Percentiles rank a stretch among this genome's conserved stretches.
These are phyloP conservation scores for Caenorhabditis angaria DNA, from an alignment of 2,888 invertebrate genomes.

Conservation along the genomic window DNA sequence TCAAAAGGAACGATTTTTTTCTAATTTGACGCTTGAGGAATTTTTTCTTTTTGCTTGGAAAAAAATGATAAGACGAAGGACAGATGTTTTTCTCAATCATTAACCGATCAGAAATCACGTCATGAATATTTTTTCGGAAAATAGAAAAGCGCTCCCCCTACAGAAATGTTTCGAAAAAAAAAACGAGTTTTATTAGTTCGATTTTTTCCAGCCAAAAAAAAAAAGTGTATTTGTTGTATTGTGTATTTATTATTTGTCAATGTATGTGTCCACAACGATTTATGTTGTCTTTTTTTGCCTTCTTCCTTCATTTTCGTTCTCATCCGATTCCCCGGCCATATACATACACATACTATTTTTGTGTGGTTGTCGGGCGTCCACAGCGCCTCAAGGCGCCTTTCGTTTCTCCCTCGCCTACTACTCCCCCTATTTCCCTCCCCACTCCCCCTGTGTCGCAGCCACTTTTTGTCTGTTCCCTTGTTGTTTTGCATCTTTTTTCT, in stretches of 20 bases:
- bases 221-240: background rate
- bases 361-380: constrained; percentile 4
- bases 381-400: constrained; percentile 4
- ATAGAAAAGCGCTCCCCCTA: too few species aligned
- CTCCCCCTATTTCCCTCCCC: too few species aligned
- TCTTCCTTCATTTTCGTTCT: too few species aligned
- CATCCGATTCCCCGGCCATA: background rate
- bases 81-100: too few species aligned
- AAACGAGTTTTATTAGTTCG: too few species aligned
- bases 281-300: background rate
- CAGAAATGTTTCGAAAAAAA: too few species aligned
- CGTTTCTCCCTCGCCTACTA: constrained; percentile 2
- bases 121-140: too few species aligned
- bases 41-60: too few species aligned
- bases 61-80: too few species aligned
- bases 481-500: constrained; percentile 2
- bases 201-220: background rate
- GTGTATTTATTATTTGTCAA: background rate
- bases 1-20: too few species aligned
- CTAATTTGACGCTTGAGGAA: too few species aligned
- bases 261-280: background rate
- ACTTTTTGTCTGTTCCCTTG: constrained; percentile 9
- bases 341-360: constrained; percentile 4
- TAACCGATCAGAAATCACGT: too few species aligned
- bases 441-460: constrained; percentile 3